Conservation (phyloP, 2,888 invertebrate genomes). For the Nomada goodeniana region DNA sequence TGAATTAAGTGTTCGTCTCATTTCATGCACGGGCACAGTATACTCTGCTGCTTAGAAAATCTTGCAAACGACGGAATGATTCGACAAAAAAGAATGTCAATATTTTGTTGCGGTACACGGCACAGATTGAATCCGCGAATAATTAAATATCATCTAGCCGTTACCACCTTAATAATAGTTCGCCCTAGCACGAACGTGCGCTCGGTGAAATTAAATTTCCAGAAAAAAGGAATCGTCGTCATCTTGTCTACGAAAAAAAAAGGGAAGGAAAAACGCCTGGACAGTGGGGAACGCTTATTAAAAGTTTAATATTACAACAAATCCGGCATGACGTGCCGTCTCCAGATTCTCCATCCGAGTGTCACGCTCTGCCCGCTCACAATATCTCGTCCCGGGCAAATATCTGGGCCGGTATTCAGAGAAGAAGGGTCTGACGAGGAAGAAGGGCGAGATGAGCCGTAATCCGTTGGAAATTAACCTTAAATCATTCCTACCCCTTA, state of each 20-base stretch:
- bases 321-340: constrained; percentile 19
- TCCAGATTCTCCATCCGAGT: background rate
- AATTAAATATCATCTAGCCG: constrained; percentile 70
- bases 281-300: constrained; percentile 36
- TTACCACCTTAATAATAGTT: constrained; percentile 69
- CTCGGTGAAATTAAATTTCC: constrained; percentile 59
- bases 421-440: constrained; percentile 11
- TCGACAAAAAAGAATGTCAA: too few relatives aligned
- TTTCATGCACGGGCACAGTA: too few relatives aligned
- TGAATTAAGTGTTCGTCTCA: too few relatives aligned
- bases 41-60: too few relatives aligned
- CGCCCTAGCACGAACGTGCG: constrained; percentile 67
- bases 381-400: constrained; percentile 39
- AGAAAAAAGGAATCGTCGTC: background rate
- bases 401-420: constrained; percentile 25
- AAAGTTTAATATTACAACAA: constrained; percentile 55
- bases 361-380: background rate
- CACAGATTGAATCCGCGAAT: constrained; percentile 56
- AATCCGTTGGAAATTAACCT: constrained; percentile 74
- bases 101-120: background rate
- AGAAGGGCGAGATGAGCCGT: constrained; percentile 51
- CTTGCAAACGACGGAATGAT: too few relatives aligned
- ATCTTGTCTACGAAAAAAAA: background rate
- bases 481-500: constrained; percentile 70
- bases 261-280: background rate